Evolutionary conservation across 2,113 vertebrate genomes (phyloP), one percentile per base, ranked within the genome.

Genomic region (Neolamprologus toae): DNA sequence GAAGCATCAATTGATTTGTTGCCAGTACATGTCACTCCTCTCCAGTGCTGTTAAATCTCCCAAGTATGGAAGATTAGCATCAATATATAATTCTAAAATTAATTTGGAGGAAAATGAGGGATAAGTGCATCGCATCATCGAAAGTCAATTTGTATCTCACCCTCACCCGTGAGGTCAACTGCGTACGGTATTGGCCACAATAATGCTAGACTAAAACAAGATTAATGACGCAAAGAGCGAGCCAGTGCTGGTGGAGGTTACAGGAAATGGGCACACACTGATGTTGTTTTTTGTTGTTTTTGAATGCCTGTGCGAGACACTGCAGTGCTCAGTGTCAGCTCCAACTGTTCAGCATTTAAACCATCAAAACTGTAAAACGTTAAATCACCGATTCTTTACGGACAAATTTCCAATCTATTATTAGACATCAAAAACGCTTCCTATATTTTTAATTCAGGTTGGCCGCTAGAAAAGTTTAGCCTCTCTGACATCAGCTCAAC

Each of bases 1-100:
- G 87, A 86, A 88, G 89, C 71, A 82, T 68, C 71, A 21, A 82
- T 90, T 82, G 90, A 91, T 91, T 87, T 85, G 31, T 82, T 88
- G 88, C 83, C 61, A 71, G 80, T 21, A 81, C 76, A 73, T 59
- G 55, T 82, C 47, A 59, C 80, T 90, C 31, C 54, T 88, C 17
- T 76, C 14, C 17, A 37, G 8, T 63, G 61, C 54, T 21, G 17
- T 91, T 83, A 84, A 88, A 82, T 79, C 28, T 42, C 16, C 59
- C 37, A 42, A 66, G 8, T 83, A 33, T 80, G 45, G 40, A 80
- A 59, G 80, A 88, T 84, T 80, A 87, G 53, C 61, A 86, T 88
- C 83, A 83, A 59, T 45, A 80, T 59, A 63, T 81, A 66, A 82
- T 83, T 89, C 14, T 86, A 17, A 53, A 54, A 88, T 80, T 86